Evolutionary conservation across 2,113 vertebrate genomes (phyloP).

Genomic region (Tapirus terrestris): DNA sequence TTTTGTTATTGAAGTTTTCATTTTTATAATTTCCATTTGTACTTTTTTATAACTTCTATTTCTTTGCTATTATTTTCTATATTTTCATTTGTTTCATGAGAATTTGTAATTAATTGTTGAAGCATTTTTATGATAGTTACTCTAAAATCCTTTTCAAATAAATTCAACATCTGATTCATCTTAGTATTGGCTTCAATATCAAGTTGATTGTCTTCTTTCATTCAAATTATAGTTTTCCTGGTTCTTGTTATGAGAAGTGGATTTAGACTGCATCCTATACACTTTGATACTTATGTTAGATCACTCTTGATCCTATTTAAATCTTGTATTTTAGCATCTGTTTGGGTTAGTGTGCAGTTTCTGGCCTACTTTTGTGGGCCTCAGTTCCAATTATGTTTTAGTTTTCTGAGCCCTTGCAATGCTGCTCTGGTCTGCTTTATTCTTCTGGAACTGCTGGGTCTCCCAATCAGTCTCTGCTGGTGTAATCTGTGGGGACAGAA

Average conservation of each 20-base stretch:
- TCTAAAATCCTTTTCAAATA: neutral
- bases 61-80: neutral
- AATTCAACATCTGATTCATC: neutral
- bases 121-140: neutral
- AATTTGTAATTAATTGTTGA: neutral
- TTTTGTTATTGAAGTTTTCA: neutral
- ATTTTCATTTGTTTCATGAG: neutral
- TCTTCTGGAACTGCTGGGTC: accelerated
- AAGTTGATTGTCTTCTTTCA: neutral
- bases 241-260: neutral
- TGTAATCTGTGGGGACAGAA: neutral
- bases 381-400: neutral
- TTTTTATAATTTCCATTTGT: neutral
- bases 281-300: neutral
- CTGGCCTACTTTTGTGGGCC: neutral
- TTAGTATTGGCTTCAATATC: neutral
- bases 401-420: neutral
- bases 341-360: neutral
- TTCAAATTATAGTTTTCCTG: neutral
- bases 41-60: neutral
- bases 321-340: neutral
- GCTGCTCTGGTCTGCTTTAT: neutral
- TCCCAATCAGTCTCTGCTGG: neutral
- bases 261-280: neutral
- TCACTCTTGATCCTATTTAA: neutral